Conservation (phyloP, 1,140 invertebrate genomes). For the Rhopalosiphum padi region DNA sequence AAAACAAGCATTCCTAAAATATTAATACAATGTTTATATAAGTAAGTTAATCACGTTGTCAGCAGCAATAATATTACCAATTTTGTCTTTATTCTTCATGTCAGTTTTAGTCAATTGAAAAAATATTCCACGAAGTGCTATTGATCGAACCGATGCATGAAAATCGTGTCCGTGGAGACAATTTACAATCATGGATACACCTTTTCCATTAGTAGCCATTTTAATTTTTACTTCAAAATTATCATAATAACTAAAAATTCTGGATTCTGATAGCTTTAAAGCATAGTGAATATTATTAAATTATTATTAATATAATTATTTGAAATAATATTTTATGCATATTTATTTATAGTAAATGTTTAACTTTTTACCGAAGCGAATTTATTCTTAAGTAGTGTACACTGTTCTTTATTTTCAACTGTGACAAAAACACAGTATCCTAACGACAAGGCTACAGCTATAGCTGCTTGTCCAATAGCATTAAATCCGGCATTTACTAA, state of each 20-base stretch:
- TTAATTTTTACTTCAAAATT: conserved; percentile 7
- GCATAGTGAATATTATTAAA: background rate
- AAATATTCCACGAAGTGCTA: background rate
- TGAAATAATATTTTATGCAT: background rate
- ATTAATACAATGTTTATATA: background rate
- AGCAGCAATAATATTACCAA: background rate
- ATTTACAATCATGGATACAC: conserved; percentile 54
- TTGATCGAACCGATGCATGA: background rate
- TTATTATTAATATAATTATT: background rate
- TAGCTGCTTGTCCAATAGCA: conserved; percentile 72
- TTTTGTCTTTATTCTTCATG: conserved; percentile 34
- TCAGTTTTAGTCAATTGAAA: conserved; percentile 34
- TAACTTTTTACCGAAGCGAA: conserved; percentile 18
- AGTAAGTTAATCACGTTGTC: background rate
- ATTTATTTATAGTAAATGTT: background rate
- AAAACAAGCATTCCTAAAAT: conserved; percentile 50
- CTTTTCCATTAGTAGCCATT: conserved; percentile 52
- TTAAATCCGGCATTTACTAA: conserved; percentile 70
- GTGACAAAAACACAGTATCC: conserved; percentile 68
- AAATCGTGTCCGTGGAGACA: conserved; percentile 40
- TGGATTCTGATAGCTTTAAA: conserved; percentile 31
- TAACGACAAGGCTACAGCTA: conserved; percentile 67
- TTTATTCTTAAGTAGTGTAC: background rate
- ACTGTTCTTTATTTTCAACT: conserved; percentile 59
- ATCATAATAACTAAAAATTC: conserved; percentile 1